These are phyloP conservation scores for Acrossocheilus wenchowensis DNA, from an alignment of 2,797 vertebrate genomes.

Conservation along the genomic window DNA sequence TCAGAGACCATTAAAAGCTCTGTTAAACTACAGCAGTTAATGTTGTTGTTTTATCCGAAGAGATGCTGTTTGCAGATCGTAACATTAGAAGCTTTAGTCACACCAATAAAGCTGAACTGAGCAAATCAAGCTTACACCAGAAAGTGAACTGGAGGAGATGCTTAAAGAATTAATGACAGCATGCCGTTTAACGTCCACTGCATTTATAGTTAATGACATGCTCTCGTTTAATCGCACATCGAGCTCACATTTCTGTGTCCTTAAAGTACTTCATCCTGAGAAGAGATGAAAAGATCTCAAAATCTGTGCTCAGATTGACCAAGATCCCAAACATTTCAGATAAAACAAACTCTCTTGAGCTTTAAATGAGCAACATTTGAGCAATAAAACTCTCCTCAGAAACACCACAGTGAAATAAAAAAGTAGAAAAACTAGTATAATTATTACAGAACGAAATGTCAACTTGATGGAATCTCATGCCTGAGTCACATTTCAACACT, in stretches of 20 bases:
- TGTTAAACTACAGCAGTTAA: slow-evolving; percentile 55
- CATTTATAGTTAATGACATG: slow-evolving; percentile 55
- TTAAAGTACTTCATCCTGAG: neutral
- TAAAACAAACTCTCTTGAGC: neutral
- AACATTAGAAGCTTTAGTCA: neutral
- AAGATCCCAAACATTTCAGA: neutral
- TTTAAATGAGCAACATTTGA: too few species aligned
- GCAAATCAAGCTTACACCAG: slow-evolving; percentile 80
- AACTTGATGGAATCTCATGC: neutral
- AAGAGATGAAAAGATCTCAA: neutral
- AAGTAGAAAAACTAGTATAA: neutral
- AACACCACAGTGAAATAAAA: too few species aligned
- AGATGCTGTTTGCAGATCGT: neutral
- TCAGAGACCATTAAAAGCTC: slow-evolving; percentile 71
- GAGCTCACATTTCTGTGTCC: neutral
- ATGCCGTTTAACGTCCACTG: slow-evolving; percentile 51
- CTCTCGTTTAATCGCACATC: slow-evolving; percentile 34
- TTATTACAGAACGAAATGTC: neutral
- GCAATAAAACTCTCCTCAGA: too few species aligned
- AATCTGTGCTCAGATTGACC: neutral
- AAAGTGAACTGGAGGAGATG: slow-evolving; percentile 52
- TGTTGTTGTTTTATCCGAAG: neutral
- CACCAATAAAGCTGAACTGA: slow-evolving; percentile 56
- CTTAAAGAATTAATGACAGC: slow-evolving; percentile 68
- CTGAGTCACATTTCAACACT: neutral